phyloP scores from a whole-genome alignment of 2,888 invertebrate genomes.

The Caenorhabditis sp. region DNA sequence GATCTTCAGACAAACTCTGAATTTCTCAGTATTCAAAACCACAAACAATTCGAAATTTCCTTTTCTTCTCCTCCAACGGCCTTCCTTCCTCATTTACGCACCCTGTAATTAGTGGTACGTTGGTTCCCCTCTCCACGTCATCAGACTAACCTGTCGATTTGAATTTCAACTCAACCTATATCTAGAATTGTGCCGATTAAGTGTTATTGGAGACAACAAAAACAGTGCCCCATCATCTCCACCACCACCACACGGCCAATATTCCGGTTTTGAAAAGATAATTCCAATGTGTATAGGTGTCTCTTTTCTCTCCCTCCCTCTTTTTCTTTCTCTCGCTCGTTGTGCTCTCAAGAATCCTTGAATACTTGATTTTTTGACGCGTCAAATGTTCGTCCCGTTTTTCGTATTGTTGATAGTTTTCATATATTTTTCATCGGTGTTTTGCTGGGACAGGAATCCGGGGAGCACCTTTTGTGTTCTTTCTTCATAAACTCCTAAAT shows the following conservation, averaged over 20 bases:
- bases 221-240: conserved; percentile 13
- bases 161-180: conserved; percentile 22
- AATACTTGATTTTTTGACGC: conserved; percentile 56
- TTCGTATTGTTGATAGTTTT: conserved; percentile 33
- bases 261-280: conserved; percentile 62
- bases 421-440: conserved; percentile 6
- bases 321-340: conserved; percentile 22
- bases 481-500: not conserved
- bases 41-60: conserved; percentile 3
- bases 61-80: not conserved
- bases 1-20: too few relatives aligned
- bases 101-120: conserved; percentile 18
- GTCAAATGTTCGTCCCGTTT: conserved; percentile 24
- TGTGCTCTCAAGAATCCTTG: conserved; percentile 55
- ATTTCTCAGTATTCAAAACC: not conserved
- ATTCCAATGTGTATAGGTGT: conserved; percentile 45
- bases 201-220: conserved; percentile 19
- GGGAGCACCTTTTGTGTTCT: not conserved
- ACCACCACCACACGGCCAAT: not conserved
- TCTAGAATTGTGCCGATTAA: conserved; percentile 14
- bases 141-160: conserved; percentile 21
- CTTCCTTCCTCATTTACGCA: conserved; percentile 3
- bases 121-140: not conserved
- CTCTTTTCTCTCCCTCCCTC: conserved; percentile 25
- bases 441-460: not conserved